Base-by-base conservation (phyloP, 2,888 invertebrate species). In the Zootermopsis nevadensis region DNA sequence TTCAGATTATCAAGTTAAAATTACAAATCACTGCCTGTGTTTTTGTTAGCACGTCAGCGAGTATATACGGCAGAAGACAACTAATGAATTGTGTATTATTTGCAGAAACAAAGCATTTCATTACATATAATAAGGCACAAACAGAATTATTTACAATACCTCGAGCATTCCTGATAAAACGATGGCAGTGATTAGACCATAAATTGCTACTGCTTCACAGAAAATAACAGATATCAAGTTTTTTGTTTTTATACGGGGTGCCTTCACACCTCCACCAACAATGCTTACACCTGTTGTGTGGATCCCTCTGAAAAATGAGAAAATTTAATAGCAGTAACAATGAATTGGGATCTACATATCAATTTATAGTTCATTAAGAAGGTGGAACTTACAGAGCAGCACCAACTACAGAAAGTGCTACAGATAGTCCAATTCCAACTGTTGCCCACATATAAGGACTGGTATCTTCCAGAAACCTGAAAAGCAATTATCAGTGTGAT, bases 181-280 rank as follows among this genome's bases (percentile, higher is more conserved):
- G 89, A 99, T 99, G 77, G 99, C 99, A 87, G 99, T 98, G 88
- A 99, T 99, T 86, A 99, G 93, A 42, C 99, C 99, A 90, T 99
- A 99, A 90, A 99, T 99, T 86, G 99, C 99, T 6, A 99, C 99
- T 86, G 99, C 99, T 91, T 99, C 99, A 89, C 99, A 99, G 92
- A 99, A 99, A 90, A 99, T 99, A 87, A 99, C 98, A 81, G 99
- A 99, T 89, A 99, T 98, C 89, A 99, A 93, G 91, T 99, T 99
- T 91, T 99, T 99, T 83, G 99, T 99, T 91, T 99, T 98, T 90
- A 99, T 99, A 88, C 99, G 93, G 19, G 99, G 99, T 55, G 99
- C 98, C 91, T 99, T 99, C 24, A 99, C 99, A 89, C 99, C 99
- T 85, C 97, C 99, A 84, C 99, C 99, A 84, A 99, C 93, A 89